Conservation (phyloP, 2,113 vertebrate species). For the Ictalurus furcatus region DNA sequence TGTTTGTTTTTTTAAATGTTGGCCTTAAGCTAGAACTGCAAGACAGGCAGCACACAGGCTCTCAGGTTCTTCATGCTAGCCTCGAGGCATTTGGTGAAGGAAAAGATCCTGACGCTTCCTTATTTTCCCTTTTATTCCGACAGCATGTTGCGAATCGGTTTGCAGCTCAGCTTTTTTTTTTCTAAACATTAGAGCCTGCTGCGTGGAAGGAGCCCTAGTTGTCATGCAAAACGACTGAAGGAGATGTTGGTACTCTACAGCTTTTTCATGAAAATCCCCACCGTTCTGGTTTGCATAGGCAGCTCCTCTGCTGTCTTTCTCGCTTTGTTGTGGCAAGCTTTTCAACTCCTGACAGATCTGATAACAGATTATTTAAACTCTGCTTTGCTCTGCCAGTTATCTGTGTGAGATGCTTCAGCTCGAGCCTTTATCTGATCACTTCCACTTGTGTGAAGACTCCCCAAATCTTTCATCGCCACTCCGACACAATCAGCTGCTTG, state of each 20-base stretch:
- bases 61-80: constrained; percentile 23
- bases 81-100: constrained; percentile 35
- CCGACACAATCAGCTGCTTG: constrained; percentile 57
- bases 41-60: constrained; percentile 3
- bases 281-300: constrained; percentile 46
- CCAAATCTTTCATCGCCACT: constrained; percentile 41
- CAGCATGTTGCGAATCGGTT: constrained; percentile 48
- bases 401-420: constrained; percentile 42
- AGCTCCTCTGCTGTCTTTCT: constrained; percentile 46
- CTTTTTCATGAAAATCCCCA: constrained; percentile 29
- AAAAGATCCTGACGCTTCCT: neutral
- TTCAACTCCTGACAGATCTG: constrained; percentile 63
- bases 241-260: constrained; percentile 13
- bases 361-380: constrained; percentile 54
- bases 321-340: constrained; percentile 61
- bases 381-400: constrained; percentile 61
- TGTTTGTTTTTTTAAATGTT: neutral
- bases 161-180: constrained; percentile 20
- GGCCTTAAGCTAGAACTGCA: constrained; percentile 15
- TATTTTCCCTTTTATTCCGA: constrained; percentile 13
- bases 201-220: constrained; percentile 23
- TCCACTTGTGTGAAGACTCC: constrained; percentile 48
- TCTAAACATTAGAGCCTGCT: constrained; percentile 17
- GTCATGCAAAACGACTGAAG: constrained; percentile 48
- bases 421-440: constrained; percentile 61